phyloP scores from a whole-genome alignment of 2,113 vertebrate species.

The Chaetops frenatus region DNA sequence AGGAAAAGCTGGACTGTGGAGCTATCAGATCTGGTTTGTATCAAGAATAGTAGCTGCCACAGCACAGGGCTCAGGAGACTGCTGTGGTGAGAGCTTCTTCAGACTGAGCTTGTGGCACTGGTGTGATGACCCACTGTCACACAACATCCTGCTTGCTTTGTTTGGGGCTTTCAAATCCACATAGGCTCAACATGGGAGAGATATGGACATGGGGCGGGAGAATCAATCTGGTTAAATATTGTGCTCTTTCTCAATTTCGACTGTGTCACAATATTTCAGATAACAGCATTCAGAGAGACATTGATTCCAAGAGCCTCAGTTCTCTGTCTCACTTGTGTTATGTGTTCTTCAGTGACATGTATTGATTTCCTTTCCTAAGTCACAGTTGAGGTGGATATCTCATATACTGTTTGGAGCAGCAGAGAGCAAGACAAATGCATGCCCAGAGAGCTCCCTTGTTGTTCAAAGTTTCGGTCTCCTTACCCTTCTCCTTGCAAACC shows the following conservation, averaged over 20 bases:
- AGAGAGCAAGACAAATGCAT: background rate
- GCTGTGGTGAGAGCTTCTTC: background rate
- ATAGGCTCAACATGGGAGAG: background rate
- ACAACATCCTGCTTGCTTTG: background rate
- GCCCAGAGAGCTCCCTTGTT: background rate
- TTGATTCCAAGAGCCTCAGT: background rate
- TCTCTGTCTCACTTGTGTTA: background rate
- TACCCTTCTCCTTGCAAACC: background rate
- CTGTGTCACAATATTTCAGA: background rate
- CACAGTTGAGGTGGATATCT: background rate
- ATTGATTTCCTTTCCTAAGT: background rate
- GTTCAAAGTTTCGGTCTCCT: background rate
- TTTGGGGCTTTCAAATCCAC: background rate
- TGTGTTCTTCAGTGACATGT: background rate
- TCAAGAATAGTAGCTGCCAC: background rate
- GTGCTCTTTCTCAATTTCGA: background rate
- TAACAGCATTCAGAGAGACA: background rate
- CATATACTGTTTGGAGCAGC: background rate
- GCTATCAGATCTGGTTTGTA: background rate
- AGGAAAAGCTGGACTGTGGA: background rate
- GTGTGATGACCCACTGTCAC: background rate
- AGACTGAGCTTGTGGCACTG: background rate
- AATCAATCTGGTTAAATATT: background rate
- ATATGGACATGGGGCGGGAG: accelerated
- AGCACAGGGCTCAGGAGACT: background rate